Evolutionary conservation across 2,888 invertebrate genomes (phyloP).

Genomic region (Serripes groenlandicus): DNA sequence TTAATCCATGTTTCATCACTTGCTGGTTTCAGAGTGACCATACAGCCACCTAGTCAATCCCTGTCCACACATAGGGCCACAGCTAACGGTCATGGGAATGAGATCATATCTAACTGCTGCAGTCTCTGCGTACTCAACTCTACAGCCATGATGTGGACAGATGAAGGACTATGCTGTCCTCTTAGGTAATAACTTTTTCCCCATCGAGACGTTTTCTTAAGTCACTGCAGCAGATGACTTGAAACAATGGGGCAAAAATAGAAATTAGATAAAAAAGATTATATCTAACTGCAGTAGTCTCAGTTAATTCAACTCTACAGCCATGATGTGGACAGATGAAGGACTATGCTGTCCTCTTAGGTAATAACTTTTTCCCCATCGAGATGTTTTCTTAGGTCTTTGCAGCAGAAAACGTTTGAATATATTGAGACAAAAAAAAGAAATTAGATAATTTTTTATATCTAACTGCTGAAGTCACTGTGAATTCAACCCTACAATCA

Average conservation of each 20-base stretch:
- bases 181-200: conserved; percentile 65
- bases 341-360: conserved; percentile 80
- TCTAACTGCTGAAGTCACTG: conserved; percentile 79
- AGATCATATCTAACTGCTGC: conserved; percentile 75
- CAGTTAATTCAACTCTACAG: conserved; percentile 80
- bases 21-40: conserved; percentile 52
- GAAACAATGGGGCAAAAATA: conserved; percentile 80
- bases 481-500: conserved; percentile 79
- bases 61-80: conserved; percentile 75
- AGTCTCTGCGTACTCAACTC: conserved; percentile 82
- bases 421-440: conserved; percentile 80
- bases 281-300: conserved; percentile 79
- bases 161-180: conserved; percentile 81
- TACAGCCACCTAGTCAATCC: conserved; percentile 62
- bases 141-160: conserved; percentile 81
- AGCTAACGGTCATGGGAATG: conserved; percentile 79
- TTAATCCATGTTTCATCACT: background rate
- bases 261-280: conserved; percentile 77
- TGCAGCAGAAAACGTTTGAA: too few relatives aligned
- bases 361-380: too few relatives aligned
- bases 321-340: conserved; percentile 82
- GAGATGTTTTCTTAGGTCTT: too few relatives aligned
- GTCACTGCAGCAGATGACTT: too few relatives aligned
- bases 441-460: conserved; percentile 74
- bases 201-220: too few relatives aligned